phyloP scores from a whole-genome alignment of 2,113 vertebrate genomes.

The Phalacrocorax aristotelis region DNA sequence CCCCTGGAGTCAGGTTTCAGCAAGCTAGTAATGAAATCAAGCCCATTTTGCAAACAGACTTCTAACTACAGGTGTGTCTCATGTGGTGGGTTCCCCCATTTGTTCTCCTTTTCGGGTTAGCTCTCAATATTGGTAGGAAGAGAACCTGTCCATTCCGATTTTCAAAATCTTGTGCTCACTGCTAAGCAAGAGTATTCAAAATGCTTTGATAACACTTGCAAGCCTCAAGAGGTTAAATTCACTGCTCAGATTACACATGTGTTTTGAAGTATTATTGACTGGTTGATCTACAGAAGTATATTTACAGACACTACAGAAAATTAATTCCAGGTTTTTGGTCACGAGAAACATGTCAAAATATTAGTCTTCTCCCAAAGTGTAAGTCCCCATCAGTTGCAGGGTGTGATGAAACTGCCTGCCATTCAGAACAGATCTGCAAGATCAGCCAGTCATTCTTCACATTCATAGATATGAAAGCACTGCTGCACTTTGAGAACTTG shows the following conservation, averaged over 20 bases:
- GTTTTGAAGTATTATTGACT: background rate
- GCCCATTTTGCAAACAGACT: background rate
- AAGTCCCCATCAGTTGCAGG: background rate
- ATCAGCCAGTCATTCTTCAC: background rate
- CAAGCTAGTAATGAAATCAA: background rate
- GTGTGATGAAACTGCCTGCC: background rate
- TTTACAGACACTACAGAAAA: background rate
- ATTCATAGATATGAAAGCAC: conserved; percentile 29
- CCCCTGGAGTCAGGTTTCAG: background rate
- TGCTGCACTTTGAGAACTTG: conserved; percentile 18
- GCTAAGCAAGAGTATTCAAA: background rate
- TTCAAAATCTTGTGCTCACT: background rate
- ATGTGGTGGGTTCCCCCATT: background rate
- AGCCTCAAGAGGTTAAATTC: background rate
- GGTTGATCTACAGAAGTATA: background rate
- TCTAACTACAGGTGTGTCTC: background rate
- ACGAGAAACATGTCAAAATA: conserved; percentile 28
- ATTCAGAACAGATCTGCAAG: conserved; percentile 22
- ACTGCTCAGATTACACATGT: background rate
- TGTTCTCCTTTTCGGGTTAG: background rate
- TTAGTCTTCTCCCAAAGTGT: background rate
- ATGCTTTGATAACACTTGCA: background rate
- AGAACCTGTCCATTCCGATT: accelerated
- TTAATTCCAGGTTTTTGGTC: background rate
- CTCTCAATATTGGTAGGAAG: background rate